Evolutionary conservation across 2,113 vertebrate genomes (phyloP).

Genomic region (Poeciliopsis retropinna): DNA sequence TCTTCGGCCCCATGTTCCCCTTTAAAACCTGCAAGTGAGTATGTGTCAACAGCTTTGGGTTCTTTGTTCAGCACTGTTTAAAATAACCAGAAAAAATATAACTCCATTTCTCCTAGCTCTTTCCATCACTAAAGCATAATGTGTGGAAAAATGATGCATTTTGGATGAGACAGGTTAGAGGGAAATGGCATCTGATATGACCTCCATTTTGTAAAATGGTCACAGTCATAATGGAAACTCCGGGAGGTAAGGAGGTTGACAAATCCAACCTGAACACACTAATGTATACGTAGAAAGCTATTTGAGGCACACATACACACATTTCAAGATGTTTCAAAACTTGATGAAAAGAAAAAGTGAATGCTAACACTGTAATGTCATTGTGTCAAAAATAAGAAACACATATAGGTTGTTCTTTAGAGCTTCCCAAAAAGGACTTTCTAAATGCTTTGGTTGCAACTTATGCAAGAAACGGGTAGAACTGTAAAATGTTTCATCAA

Average conservation of each 20-base stretch:
- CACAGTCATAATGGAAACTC: slow-evolving; percentile 78
- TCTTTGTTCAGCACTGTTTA: neutral
- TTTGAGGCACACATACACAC: slow-evolving; percentile 2
- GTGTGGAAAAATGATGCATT: slow-evolving; percentile 74
- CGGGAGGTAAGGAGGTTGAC: slow-evolving; percentile 71
- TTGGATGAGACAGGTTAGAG: slow-evolving; percentile 71
- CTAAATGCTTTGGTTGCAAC: neutral
- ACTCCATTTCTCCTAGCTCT: slow-evolving; percentile 27
- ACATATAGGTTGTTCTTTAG: neutral
- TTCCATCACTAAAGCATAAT: slow-evolving; percentile 50
- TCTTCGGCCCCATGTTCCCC: too few relatives aligned
- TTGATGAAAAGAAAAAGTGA: neutral
- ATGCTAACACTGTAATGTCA: neutral
- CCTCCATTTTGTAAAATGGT: slow-evolving; percentile 79
- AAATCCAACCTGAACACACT: slow-evolving; percentile 23
- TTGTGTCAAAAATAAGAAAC: slow-evolving; percentile 8
- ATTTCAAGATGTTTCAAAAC: slow-evolving; percentile 13
- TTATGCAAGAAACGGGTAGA: slow-evolving; percentile 14
- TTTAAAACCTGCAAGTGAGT: neutral
- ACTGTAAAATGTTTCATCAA: slow-evolving; percentile 25
- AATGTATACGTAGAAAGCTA: slow-evolving; percentile 19
- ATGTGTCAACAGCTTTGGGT: neutral
- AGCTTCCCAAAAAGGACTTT: too few relatives aligned
- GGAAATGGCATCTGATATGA: slow-evolving; percentile 75
- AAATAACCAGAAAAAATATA: slow-evolving; percentile 12